phyloP scores from a whole-genome alignment of 2,113 vertebrate genomes.

The Lophotis ruficrista region DNA sequence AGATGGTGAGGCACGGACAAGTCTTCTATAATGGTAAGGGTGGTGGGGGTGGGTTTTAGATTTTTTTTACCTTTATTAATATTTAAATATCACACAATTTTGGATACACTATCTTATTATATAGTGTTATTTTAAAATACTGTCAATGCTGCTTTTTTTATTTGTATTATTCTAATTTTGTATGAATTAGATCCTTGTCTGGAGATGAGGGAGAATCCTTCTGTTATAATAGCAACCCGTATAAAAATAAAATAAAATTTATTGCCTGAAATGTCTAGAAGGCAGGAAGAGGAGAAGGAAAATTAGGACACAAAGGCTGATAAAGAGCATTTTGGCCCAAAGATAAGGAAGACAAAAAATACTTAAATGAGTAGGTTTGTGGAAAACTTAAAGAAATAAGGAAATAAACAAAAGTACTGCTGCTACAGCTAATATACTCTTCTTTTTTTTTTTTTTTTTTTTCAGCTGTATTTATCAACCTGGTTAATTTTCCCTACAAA shows the following conservation, averaged over 20 bases:
- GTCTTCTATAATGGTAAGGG: background rate
- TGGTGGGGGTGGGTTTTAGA: fast-evolving
- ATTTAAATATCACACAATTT: background rate
- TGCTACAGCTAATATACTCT: background rate
- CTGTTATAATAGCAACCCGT: background rate
- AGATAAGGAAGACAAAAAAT: background rate
- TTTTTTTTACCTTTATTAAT: background rate
- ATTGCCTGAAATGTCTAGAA: background rate
- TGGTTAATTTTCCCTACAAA: background rate
- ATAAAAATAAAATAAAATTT: background rate
- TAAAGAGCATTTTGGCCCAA: background rate
- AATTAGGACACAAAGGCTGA: background rate
- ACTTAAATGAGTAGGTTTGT: background rate
- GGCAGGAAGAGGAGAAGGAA: background rate
- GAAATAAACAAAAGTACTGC: background rate
- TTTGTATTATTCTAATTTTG: background rate
- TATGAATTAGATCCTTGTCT: background rate
- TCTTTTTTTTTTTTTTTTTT: background rate
- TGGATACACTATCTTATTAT: background rate
- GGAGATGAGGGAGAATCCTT: background rate
- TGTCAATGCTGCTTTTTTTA: background rate
- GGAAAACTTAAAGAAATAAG: background rate
- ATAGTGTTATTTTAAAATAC: background rate
- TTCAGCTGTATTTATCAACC: background rate
- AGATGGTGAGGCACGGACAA: background rate